Conservation (phyloP, 1,140 invertebrate genomes). For the Oryctes rhinoceros region DNA sequence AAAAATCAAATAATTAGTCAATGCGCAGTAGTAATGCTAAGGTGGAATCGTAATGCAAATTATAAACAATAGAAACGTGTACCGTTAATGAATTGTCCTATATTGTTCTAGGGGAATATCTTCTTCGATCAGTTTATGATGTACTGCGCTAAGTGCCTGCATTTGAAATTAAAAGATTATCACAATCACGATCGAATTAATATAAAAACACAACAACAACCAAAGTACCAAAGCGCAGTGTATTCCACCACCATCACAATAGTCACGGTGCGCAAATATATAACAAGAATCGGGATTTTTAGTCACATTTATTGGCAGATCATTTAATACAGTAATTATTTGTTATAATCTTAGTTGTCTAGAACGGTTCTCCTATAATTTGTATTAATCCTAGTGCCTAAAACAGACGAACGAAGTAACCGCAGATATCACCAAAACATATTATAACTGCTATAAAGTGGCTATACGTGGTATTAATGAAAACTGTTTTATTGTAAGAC, state of each 20-base stretch:
- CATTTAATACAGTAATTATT: neutral
- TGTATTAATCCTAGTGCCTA: slow-evolving; percentile 1
- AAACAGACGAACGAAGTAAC: neutral
- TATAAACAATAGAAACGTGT: slow-evolving; percentile 36
- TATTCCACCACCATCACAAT: neutral
- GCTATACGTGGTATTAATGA: too few species aligned
- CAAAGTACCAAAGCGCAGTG: neutral
- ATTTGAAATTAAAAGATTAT: slow-evolving; percentile 41
- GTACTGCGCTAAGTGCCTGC: slow-evolving; percentile 75
- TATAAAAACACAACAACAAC: neutral
- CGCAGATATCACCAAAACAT: too few species aligned
- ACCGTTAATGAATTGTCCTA: slow-evolving; percentile 57
- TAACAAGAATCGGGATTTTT: too few species aligned
- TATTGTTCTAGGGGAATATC: slow-evolving; percentile 61
- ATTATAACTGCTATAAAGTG: too few species aligned
- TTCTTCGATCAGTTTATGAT: slow-evolving; percentile 75
- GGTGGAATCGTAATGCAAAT: neutral
- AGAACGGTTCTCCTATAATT: slow-evolving; percentile 1
- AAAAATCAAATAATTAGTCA: slow-evolving; percentile 43
- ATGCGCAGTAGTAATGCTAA: neutral
- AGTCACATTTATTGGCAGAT: neutral
- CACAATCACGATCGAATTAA: slow-evolving; percentile 14
- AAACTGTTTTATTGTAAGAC: too few species aligned
- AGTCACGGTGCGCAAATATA: too few species aligned
- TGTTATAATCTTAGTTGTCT: neutral